Percentiles rank a stretch among this genome's conserved stretches.
phyloP scores from a whole-genome alignment of 1,140 invertebrate genomes.

The Luehdorfia chinensis region DNA sequence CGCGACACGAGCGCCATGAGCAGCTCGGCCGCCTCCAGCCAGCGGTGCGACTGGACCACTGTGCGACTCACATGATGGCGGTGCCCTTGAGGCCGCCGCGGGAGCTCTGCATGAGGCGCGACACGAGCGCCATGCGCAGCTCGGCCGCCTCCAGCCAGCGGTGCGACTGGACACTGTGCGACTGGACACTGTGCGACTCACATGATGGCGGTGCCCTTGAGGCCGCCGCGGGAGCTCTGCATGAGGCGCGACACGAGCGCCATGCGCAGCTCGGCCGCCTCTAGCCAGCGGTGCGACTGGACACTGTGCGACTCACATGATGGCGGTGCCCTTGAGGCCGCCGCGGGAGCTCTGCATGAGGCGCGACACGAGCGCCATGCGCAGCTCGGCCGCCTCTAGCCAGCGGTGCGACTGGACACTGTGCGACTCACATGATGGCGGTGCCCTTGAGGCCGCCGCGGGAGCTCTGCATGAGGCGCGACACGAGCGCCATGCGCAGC shows the following conservation, averaged over 20 bases:
- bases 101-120: conserved; percentile 96
- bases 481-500: conserved; percentile 89
- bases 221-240: conserved; percentile 95
- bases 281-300: too few relatives aligned
- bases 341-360: conserved; percentile 97
- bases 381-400: conserved; percentile 89
- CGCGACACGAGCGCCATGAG: conserved; percentile 90
- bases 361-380: conserved; percentile 90
- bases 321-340: conserved; percentile 97
- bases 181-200: conserved; percentile 79
- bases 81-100: conserved; percentile 96
- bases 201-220: conserved; percentile 98
- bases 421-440: conserved; percentile 91
- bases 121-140: conserved; percentile 89
- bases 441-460: conserved; percentile 96
- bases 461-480: conserved; percentile 96
- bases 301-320: conserved; percentile 88
- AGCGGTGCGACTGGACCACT: too few relatives aligned
- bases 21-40: conserved; percentile 86
- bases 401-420: too few relatives aligned
- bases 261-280: conserved; percentile 89
- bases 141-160: conserved; percentile 91
- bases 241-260: conserved; percentile 94
- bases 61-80: conserved; percentile 91
- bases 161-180: too few relatives aligned